phyloP scores from a whole-genome alignment of 2,888 invertebrate genomes.

The Mallateleia sp. region DNA sequence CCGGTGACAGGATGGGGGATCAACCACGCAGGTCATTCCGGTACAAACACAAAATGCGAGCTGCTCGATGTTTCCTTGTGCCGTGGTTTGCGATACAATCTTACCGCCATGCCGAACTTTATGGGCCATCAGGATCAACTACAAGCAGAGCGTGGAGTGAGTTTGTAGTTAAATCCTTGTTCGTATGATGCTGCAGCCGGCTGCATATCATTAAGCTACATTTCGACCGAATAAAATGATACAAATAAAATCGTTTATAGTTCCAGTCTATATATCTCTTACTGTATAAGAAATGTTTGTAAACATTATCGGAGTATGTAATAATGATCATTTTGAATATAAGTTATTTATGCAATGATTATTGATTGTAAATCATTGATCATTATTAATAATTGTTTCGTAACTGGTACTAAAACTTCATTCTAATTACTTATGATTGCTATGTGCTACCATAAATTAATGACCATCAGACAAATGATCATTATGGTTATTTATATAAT shows the following conservation, averaged over 20 bases:
- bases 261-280: too few species aligned
- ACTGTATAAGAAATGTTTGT: not conserved
- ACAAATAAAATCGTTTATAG: too few species aligned
- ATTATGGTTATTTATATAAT: too few species aligned
- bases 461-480: too few species aligned
- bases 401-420: too few species aligned
- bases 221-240: constrained; percentile 1
- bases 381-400: too few species aligned
- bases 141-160: constrained; percentile 95
- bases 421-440: too few species aligned
- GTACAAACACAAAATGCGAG: constrained; percentile 92
- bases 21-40: constrained; percentile 90
- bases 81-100: constrained; percentile 95
- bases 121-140: constrained; percentile 95
- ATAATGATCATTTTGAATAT: too few species aligned
- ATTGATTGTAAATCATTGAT: too few species aligned
- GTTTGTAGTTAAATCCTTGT: constrained; percentile 78
- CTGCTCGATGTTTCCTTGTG: constrained; percentile 95
- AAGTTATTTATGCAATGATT: too few species aligned
- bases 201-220: constrained; percentile 49
- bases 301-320: not conserved
- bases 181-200: constrained; percentile 2
- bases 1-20: constrained; percentile 86
- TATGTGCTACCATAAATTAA: too few species aligned
- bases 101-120: constrained; percentile 96